Base-by-base conservation (phyloP, 2,888 invertebrate species). In the Crocallis elinguaria region DNA sequence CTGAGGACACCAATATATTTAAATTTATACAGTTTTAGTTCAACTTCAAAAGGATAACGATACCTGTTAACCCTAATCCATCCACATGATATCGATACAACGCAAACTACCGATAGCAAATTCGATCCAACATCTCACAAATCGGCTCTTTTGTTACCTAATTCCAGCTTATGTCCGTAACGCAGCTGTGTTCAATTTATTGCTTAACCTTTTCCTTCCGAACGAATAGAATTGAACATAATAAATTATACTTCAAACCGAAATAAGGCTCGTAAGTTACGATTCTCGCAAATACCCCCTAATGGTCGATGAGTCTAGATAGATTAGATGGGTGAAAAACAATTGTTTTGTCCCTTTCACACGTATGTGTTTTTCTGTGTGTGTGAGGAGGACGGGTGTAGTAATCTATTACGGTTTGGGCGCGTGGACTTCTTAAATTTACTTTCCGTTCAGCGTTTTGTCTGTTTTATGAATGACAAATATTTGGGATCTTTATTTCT, bases 171-270 rank as follows among this genome's bases (percentile, higher is more conserved):
- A 86, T 82, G 83, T 79, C 82, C 79, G 80, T 75, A 82, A 76
- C 88, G 76, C 90, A 91, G 88, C 89, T 90, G 90, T 73, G 86
- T 71, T 81, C 76, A 73, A 82, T 82, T 82, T 82, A 82, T 80
- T 67, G 87, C 87, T 86, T 88, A 90, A 91, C 90, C 90, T 91
- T 90, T 89, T 84, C 83, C 82, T 75, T 75, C 73, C 19, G 19
- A 33, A 36, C 46, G 81, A 80, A 84, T 88, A 78, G 87, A 89
- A 91, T 89, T 88, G 90, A 89, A 88, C 82, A 87, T 87, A 79
- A 88, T 91, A 89, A 89, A 88, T 91, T 88, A 89, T 89, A 88
- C 88, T 88, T 88, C 85, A 87, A 87, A 84, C 86, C 86, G 84
- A 86, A 88, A 88, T 88, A 88, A 87, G 86, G 79, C 74, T 71